Base-by-base conservation (phyloP, 2,888 invertebrate genomes). In the Tineola bisselliella region DNA sequence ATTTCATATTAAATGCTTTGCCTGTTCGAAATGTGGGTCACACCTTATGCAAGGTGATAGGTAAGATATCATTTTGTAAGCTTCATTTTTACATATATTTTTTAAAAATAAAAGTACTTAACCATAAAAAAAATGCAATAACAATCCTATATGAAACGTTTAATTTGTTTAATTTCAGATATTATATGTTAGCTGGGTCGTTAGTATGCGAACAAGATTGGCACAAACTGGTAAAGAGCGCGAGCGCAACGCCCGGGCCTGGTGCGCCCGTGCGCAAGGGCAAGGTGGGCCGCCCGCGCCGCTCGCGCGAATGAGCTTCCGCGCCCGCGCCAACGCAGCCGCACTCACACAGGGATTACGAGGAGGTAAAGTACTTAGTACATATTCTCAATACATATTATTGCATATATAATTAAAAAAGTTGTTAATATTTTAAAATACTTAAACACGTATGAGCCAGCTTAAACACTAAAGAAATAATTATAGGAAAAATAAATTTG, bases 131-230 rank as follows among this genome's bases (percentile, higher is more conserved):
- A 31, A 31, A 31, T 10, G 31, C 31, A 10, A 31, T 31, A 31
- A 10, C 10, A 5, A 31, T 5, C 31, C 38, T 25, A 10, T n/a
- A 10, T 10, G 10, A 3, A 10, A 38, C 10, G 38, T 38, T 38
- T 38, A 38, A 38, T 38, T 38, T 3, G 10, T 38, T n/a, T 3
- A 15, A 8, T 48, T 12, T 25, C 76, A 92, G 92, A 88, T 97
- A 95, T 88, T 94, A 95, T 86, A 91, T 97, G 89, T 89, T 97
- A 70, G 93, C 94, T 75, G 97, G 96, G 67, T 93, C 92, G 75
- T 90, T 96, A 76, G 93, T 97, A 66, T 97, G 97, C 89, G 97
- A 97, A 87, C 94, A 96, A 84, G 97, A 97, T 88, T 97, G 95
- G 93, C 94, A 96, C 86, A 96, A 96, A 87, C 89, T 96, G 76